Evolutionary conservation across 1,140 invertebrate species (phyloP), one percentile per base, ranked within the genome.

Genomic region (Branchinecta lynchi): DNA sequence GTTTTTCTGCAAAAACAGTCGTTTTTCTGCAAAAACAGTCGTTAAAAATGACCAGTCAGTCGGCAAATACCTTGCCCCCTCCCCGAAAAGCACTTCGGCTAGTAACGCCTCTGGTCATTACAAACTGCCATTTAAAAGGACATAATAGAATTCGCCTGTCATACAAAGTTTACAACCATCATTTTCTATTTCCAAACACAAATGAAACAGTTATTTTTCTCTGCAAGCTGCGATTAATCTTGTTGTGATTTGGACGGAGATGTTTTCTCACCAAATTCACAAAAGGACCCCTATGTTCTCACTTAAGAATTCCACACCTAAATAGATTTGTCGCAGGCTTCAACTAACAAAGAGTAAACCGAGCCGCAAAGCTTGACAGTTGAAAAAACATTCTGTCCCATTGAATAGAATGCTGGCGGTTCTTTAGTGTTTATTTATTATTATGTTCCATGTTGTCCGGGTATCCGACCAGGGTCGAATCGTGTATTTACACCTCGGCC

Each of bases 401-500:
- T 32, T 32, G 32, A 32, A 32, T 32, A 32, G 51, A 60, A 60
- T 60, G 17, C 17, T 15, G 17, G 51, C 51, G 51, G 51, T 20
- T 15, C 51, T 60, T 60, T 60, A 60, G 51, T 60, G 51, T 60
- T 60, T 60, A 60, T 60, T 60, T 60, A 60, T 60, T 60, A 60
- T 60, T 60, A 60, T 60, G 51, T 60, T 60, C 17, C 12, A 60
- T 60, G 51, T 20, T 60, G 51, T 60, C 12, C 17, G 17, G 51
- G 51, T 60, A 60, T 20, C 12, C 17, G 17, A 20, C 51, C 17
- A 60, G 51, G 51, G 51, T 60, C 51, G 51, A 60, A 60, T 60
- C 17, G 17, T 60, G 51, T 60, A 60, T 60, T 60, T 60, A 60
- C 17, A 60, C 51, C 12, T 60, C 17, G 51, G 12, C 51, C 51